phyloP scores from a whole-genome alignment of 2,888 invertebrate genomes.

The Ichneumoninae sp. region DNA sequence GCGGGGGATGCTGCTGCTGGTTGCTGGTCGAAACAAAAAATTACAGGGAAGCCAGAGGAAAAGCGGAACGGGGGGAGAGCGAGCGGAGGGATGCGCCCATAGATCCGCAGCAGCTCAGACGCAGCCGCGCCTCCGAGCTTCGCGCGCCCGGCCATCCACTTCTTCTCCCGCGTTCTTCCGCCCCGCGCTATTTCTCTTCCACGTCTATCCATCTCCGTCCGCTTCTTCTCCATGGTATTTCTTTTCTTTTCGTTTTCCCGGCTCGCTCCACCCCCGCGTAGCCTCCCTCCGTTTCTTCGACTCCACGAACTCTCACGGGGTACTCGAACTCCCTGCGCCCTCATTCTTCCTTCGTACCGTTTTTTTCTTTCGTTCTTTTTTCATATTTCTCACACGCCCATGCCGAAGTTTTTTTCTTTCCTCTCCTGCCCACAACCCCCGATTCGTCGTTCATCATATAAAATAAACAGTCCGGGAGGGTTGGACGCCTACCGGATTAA shows the following conservation, averaged over 20 bases:
- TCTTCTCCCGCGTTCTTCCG: conserved; percentile 52
- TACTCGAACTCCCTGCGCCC: conserved; percentile 37
- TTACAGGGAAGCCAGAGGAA: conserved; percentile 72
- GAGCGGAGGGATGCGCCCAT: conserved; percentile 76
- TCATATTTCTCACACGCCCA: conserved; percentile 54
- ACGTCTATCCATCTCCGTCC: conserved; percentile 71
- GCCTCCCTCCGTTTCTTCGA: conserved; percentile 69
- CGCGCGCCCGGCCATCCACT: conserved; percentile 69
- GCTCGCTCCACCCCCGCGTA: conserved; percentile 37
- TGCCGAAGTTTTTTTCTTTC: conserved; percentile 44
- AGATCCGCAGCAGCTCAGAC: conserved; percentile 81
- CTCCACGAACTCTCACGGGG: conserved; percentile 37
- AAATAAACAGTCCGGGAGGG: conserved; percentile 76
- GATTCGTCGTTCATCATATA: conserved; percentile 77
- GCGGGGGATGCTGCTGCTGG: conserved; percentile 67
- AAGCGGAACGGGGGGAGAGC: conserved; percentile 64
- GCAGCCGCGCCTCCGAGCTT: conserved; percentile 78
- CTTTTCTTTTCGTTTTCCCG: conserved; percentile 31
- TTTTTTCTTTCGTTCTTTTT: conserved; percentile 29
- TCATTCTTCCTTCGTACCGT: conserved; percentile 29
- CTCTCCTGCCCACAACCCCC: conserved; percentile 53
- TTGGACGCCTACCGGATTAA: conserved; percentile 67
- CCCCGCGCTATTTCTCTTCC: conserved; percentile 66
- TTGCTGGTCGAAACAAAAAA: conserved; percentile 76
- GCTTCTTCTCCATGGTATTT: conserved; percentile 57